Evolutionary conservation across 2,888 invertebrate genomes (phyloP), one percentile per base, ranked within the genome.

Genomic region (Uloborus plumipes): DNA sequence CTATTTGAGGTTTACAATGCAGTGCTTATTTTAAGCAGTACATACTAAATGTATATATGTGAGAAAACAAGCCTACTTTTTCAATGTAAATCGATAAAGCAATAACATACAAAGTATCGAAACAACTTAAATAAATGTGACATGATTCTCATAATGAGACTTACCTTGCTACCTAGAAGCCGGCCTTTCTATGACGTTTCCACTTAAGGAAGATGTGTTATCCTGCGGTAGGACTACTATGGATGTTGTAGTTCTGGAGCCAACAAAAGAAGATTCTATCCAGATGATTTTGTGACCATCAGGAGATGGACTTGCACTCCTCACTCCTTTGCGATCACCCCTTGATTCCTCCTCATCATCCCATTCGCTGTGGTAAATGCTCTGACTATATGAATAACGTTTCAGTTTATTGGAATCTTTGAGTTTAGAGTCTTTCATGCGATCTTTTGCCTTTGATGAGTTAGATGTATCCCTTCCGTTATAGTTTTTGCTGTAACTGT

Each of bases 261-360:
- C 94, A 84, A 94, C 94, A 89, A 97, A 97, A 85, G 95, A 95
- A 90, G 95, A 96, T 90, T 97, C 97, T 89, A 96, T 92, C 96
- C 96, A 96, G 89, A 94, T 95, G 87, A 95, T 90, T 59, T 84
- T 81, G 59, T 72, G 50, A 53, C 72, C 76, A 9, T 71, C 58
- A 16, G 75, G 62, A 6, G 73, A 64, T n/a, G 66, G 65, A 31
- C 26, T 62, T 7, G 55, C 65, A 2, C 59, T 53, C 3, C 66
- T 51, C 9, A 62, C 62, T 13, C 22, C 26, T 55, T 81, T 81
- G 4, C 61, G 55, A 18, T 83, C 83, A 4, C 77, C 75, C 6
- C 77, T 47, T 31, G 83, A 77, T 22, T 83, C 83, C 51, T 77
- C 74, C 1, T 64, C 75, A 2, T 81, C 76, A 22, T 72, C 80